Evolutionary conservation across 2,113 vertebrate species (phyloP).

Genomic region (Paratilapia polleni): DNA sequence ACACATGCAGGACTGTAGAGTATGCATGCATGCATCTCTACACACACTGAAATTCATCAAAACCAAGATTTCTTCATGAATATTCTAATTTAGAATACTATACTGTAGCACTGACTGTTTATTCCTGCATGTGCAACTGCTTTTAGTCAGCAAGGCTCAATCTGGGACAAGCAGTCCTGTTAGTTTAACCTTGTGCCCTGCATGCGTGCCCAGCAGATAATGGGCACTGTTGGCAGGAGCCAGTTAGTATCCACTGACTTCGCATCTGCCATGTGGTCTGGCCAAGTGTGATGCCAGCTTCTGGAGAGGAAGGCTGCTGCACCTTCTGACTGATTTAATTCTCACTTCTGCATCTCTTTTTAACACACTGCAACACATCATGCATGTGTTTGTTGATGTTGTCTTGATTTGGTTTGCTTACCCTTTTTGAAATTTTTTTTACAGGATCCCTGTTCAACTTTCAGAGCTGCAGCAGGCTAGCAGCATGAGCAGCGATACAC

Average conservation of each 20-base stretch:
- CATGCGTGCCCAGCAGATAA: slow-evolving; percentile 61
- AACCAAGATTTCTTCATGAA: slow-evolving; percentile 3
- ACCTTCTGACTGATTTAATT: slow-evolving; percentile 23
- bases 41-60: neutral
- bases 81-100: neutral
- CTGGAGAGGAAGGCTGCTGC: slow-evolving; percentile 19
- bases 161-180: slow-evolving; percentile 42
- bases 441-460: neutral
- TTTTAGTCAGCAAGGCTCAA: slow-evolving; percentile 30
- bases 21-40: neutral
- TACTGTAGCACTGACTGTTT: neutral
- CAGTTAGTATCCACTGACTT: slow-evolving; percentile 58
- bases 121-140: slow-evolving; percentile 19
- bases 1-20: neutral
- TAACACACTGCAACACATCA: neutral
- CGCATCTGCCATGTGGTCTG: slow-evolving; percentile 52
- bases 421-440: neutral
- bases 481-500: neutral
- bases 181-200: slow-evolving; percentile 64
- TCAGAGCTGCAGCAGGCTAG: slow-evolving; percentile 19
- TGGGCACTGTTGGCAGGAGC: slow-evolving; percentile 55
- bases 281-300: slow-evolving; percentile 38
- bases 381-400: neutral
- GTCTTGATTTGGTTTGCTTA: neutral
- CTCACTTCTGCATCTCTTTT: slow-evolving; percentile 16